phyloP scores from a whole-genome alignment of 2,888 invertebrate species.

The Chromoteleia sp. region DNA sequence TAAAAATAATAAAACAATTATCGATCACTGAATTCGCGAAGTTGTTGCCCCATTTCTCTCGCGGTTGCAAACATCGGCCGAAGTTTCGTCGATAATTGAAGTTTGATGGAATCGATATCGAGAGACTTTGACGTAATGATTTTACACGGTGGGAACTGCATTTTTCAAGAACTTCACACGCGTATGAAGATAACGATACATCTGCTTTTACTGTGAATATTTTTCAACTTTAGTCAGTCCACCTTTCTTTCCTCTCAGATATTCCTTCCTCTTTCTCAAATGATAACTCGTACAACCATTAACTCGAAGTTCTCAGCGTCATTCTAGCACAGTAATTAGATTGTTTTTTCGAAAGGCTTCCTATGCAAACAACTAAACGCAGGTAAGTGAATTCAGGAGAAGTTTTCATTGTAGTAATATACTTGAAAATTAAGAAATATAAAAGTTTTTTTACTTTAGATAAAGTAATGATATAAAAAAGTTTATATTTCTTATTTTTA shows the following conservation, averaged over 20 bases:
- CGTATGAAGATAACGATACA: too few species aligned
- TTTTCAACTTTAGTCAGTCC: too few species aligned
- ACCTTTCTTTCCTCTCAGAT: too few species aligned
- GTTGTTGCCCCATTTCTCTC: neutral
- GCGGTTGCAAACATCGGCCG: constrained; percentile 3
- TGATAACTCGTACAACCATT: neutral
- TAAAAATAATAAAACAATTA: neutral
- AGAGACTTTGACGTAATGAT: neutral
- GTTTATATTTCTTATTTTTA: too few species aligned
- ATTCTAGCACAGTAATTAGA: constrained; percentile 1
- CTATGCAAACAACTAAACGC: constrained; percentile 11
- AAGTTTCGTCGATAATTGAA: constrained; percentile 35
- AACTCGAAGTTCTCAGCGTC: neutral
- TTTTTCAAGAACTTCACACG: too few species aligned
- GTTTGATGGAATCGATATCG: constrained; percentile 10
- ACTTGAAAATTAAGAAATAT: constrained; percentile 5
- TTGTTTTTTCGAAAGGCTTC: neutral
- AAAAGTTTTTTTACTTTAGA: neutral
- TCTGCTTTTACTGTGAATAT: too few species aligned
- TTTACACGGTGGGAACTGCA: neutral
- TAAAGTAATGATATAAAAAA: too few species aligned
- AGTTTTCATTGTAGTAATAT: constrained; percentile 11
- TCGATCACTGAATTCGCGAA: constrained; percentile 1
- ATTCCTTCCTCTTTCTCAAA: neutral
- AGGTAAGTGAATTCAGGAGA: constrained; percentile 1